These are phyloP conservation scores for Scaptomyza polygonia DNA, from an alignment of 2,888 invertebrate genomes.

Conservation along the genomic window DNA sequence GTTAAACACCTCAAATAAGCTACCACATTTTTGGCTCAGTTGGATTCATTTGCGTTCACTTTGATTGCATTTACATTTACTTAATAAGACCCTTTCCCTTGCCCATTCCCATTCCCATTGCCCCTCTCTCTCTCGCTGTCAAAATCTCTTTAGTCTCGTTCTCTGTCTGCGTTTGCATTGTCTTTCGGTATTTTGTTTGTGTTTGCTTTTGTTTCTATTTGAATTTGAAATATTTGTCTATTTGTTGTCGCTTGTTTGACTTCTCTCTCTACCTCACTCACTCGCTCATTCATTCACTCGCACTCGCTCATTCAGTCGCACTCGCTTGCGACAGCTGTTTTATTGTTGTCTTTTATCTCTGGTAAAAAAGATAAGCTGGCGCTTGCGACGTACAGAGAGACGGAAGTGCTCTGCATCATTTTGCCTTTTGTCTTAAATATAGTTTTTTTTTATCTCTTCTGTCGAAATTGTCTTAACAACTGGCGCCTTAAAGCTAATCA, in stretches of 20 bases:
- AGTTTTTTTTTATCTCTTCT: constrained; percentile 3
- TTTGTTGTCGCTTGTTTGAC: constrained; percentile 46
- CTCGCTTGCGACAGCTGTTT: constrained; percentile 30
- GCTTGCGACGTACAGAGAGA: constrained; percentile 35
- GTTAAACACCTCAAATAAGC: constrained; percentile 79
- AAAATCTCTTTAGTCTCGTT: constrained; percentile 2
- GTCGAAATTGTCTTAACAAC: constrained; percentile 29
- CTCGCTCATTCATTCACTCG: not conserved
- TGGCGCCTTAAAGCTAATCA: constrained; percentile 55
- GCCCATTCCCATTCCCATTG: not conserved
- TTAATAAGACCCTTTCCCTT: constrained; percentile 17
- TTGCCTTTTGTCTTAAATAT: constrained; percentile 12
- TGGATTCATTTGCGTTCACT: constrained; percentile 16
- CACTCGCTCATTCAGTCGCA: not conserved
- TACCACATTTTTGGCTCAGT: constrained; percentile 65
- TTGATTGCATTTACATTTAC: constrained; percentile 62
- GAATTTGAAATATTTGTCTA: constrained; percentile 67
- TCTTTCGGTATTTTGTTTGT: constrained; percentile 34
- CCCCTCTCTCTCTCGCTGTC: not conserved
- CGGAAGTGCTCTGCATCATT: constrained; percentile 39
- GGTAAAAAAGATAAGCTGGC: constrained; percentile 38
- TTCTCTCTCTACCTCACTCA: constrained; percentile 11
- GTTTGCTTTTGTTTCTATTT: constrained; percentile 73
- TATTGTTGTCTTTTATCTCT: constrained; percentile 30
- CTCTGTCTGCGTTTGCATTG: constrained; percentile 30